Conservation (phyloP, 2,113 vertebrate species). For the Baryphthengus martii region DNA sequence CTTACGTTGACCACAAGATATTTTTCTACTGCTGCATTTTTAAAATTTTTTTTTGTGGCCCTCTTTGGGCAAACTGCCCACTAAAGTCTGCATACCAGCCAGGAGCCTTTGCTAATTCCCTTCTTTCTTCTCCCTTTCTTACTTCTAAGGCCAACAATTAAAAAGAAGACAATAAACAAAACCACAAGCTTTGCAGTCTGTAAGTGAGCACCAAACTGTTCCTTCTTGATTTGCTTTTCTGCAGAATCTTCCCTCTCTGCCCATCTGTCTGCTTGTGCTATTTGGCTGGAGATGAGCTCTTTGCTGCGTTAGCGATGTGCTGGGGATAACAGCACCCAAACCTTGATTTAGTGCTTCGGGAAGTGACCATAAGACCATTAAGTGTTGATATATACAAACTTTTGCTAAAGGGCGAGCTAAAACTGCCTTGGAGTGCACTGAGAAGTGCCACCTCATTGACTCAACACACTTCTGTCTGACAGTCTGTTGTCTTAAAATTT, state of each 20-base stretch:
- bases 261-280: background rate
- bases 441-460: background rate
- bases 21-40: background rate
- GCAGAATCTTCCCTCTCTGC: background rate
- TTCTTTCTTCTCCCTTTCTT: background rate
- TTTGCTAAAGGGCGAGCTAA: background rate
- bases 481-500: background rate
- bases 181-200: background rate
- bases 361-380: background rate
- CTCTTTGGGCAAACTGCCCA: no score
- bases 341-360: background rate
- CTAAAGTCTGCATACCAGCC: accelerated
- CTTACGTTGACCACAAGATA: background rate
- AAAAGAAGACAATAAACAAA: background rate
- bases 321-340: background rate
- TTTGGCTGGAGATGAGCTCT: background rate
- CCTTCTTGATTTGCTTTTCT: background rate
- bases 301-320: background rate
- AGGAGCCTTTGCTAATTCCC: background rate
- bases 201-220: background rate
- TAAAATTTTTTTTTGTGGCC: no score
- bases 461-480: background rate
- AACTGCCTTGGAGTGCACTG: background rate
- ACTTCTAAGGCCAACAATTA: background rate
- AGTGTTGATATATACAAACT: background rate